These are phyloP conservation scores for Altica lythri DNA, from an alignment of 2,888 invertebrate genomes.

Conservation along the genomic window DNA sequence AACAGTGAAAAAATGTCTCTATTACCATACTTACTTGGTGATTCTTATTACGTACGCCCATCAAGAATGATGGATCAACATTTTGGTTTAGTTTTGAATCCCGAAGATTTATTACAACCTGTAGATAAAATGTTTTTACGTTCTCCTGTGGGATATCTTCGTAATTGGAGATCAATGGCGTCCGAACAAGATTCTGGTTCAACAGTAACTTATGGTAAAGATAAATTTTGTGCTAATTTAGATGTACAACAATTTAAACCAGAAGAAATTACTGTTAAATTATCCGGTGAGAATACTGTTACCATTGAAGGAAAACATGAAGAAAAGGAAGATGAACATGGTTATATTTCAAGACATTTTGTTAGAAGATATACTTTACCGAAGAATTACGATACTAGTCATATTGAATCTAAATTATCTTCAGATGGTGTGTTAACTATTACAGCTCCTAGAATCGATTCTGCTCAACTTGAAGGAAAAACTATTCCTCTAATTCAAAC, in stretches of 20 bases:
- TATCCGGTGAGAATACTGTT: constrained; percentile 65
- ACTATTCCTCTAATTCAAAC: constrained; percentile 27
- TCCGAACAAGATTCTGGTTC: too few species aligned
- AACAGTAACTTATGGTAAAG: too few species aligned
- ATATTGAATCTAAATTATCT: constrained; percentile 75
- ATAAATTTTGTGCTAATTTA: constrained; percentile 71
- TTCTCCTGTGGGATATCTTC: too few species aligned
- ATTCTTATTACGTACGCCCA: too few species aligned
- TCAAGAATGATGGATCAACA: too few species aligned
- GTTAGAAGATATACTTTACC: constrained; percentile 75
- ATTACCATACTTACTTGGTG: constrained; percentile 22
- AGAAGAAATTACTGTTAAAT: constrained; percentile 76
- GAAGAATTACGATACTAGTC: constrained; percentile 71
- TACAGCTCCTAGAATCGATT: constrained; percentile 61
- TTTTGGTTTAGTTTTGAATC: too few species aligned
- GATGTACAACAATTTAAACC: constrained; percentile 80
- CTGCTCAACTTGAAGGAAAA: constrained; percentile 28
- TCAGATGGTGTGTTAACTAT: constrained; percentile 75
- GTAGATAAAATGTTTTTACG: too few species aligned
- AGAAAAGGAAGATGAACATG: too few species aligned
- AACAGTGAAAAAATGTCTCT: constrained; percentile 18
- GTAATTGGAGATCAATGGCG: too few species aligned
- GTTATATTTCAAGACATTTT: too few species aligned
- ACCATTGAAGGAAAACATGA: too few species aligned
- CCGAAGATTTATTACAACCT: too few species aligned